These are phyloP conservation scores for Ormia ochracea DNA, from an alignment of 2,888 invertebrate species.

Conservation along the genomic window DNA sequence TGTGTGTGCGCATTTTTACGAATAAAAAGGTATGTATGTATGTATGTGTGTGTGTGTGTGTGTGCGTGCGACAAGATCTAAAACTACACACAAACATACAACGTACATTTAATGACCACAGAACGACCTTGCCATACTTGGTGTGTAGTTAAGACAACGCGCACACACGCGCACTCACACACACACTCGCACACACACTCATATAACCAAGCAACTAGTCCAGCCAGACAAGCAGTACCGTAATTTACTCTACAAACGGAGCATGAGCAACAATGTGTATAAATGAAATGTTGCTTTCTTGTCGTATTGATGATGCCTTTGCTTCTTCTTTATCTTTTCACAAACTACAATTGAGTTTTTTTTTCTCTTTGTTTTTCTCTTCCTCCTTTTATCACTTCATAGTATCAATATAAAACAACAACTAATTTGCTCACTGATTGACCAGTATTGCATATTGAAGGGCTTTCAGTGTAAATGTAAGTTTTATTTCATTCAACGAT, in stretches of 20 bases:
- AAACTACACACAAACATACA: constrained; percentile 14
- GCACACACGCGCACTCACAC: not conserved
- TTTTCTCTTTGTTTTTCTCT: not conserved
- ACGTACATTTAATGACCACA: constrained; percentile 55
- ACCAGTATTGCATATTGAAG: constrained; percentile 20
- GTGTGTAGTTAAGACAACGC: constrained; percentile 21
- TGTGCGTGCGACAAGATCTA: no score
- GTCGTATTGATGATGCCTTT: constrained; percentile 32
- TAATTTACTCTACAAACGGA: constrained; percentile 19
- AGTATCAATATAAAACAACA: not conserved
- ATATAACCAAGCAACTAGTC: not conserved
- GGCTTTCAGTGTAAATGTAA: constrained; percentile 10
- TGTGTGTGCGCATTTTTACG: no score
- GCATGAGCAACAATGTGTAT: not conserved
- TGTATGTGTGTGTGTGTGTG: not conserved
- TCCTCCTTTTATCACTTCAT: not conserved
- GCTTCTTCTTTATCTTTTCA: constrained; percentile 1
- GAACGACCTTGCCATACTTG: constrained; percentile 58
- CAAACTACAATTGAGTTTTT: not conserved
- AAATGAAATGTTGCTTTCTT: constrained; percentile 21
- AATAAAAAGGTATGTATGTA: not conserved
- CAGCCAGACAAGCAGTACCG: constrained; percentile 37
- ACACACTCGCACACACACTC: not conserved
- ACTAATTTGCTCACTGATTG: constrained; percentile 30
- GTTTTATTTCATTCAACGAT: constrained; percentile 14